Evolutionary conservation across 1,140 invertebrate species (phyloP), one percentile per base, ranked within the genome.

Genomic region (Neocloeon triangulifer): DNA sequence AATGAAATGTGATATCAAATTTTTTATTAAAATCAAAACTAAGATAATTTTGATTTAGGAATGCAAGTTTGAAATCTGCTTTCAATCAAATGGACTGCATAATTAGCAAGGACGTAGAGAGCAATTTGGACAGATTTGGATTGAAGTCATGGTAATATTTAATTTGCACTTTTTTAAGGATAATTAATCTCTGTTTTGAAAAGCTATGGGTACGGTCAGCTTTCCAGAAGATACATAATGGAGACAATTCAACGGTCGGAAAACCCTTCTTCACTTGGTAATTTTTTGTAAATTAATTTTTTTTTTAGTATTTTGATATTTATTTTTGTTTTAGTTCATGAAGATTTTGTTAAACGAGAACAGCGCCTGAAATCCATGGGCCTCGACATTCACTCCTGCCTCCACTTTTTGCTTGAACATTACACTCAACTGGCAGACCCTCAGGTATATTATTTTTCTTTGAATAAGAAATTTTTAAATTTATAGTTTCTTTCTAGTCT

Each of bases 351-450:
- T 13, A 31, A 37, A 29, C 20, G 37, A n/a, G 32, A 29, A 23
- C 36, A 38, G 21, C 30, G 33, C 2, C 26, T 19, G 34, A 40
- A 25, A 34, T 50, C 53, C 7, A 58, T 56, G 32, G 69, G 69
- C 2, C 57, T 86, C 3, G 81, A 89, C 50, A 53, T 86, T 5
- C 71, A 76, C 43, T 86, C 81, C 6, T 89, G 82, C 55, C 47
- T 86, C n/a, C 75, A 79, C 44, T 73, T 86, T 41, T 50, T 86
- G 1, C 57, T 85, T 37, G 80, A 86, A 43, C 61, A 84, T 3
- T 82, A 79, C 36, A 61, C 68, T 0, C 71, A 79, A 21, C 78
- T 78, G 69, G 53, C 76, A 32, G 59, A 64, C 18, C 50, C 61
- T 13, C 44, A 51, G 21, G 55, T 53, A 37, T 20, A 14, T 34